Percentiles rank a stretch among this genome's conserved stretches.
Conservation (phyloP, 1,140 invertebrate genomes). For the Drosophila parabipectinata region DNA sequence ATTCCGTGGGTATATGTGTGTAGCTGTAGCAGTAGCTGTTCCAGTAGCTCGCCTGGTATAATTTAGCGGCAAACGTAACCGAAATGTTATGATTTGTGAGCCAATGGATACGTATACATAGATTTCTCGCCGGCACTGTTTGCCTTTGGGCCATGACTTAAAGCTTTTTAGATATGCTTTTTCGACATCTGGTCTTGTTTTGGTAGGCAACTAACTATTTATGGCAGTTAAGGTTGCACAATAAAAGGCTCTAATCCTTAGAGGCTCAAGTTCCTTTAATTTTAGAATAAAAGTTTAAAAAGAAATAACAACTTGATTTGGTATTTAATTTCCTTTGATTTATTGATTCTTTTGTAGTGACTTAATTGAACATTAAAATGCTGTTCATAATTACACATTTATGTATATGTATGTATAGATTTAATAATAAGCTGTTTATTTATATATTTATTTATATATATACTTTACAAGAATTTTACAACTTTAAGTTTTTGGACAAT, state of each 20-base stretch:
- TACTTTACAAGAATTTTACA: slow-evolving; percentile 78
- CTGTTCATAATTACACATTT: slow-evolving; percentile 77
- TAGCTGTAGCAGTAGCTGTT: slow-evolving; percentile 14
- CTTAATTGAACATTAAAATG: slow-evolving; percentile 80
- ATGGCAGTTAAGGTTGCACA: slow-evolving; percentile 16
- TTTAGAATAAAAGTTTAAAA: not conserved
- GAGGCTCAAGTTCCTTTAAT: not conserved
- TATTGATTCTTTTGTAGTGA: slow-evolving; percentile 78
- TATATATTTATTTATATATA: slow-evolving; percentile 40
- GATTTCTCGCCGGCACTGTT: slow-evolving; percentile 26
- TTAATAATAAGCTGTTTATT: slow-evolving; percentile 52
- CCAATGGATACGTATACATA: slow-evolving; percentile 60
- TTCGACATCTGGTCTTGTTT: slow-evolving; percentile 18
- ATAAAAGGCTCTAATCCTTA: not conserved
- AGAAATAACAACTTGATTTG: slow-evolving; percentile 20
- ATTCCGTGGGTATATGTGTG: slow-evolving; percentile 31
- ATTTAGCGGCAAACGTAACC: slow-evolving; percentile 77
- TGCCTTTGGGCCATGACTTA: slow-evolving; percentile 44
- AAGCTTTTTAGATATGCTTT: slow-evolving; percentile 47
- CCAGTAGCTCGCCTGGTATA: slow-evolving; percentile 55
- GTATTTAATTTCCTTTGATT: slow-evolving; percentile 69
- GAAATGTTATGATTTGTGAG: slow-evolving; percentile 78
- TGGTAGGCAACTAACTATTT: slow-evolving; percentile 16
- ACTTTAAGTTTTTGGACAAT: slow-evolving; percentile 82
- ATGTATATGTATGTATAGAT: slow-evolving; percentile 50